phyloP scores from a whole-genome alignment of 2,797 vertebrate species.

The Anableps anableps region DNA sequence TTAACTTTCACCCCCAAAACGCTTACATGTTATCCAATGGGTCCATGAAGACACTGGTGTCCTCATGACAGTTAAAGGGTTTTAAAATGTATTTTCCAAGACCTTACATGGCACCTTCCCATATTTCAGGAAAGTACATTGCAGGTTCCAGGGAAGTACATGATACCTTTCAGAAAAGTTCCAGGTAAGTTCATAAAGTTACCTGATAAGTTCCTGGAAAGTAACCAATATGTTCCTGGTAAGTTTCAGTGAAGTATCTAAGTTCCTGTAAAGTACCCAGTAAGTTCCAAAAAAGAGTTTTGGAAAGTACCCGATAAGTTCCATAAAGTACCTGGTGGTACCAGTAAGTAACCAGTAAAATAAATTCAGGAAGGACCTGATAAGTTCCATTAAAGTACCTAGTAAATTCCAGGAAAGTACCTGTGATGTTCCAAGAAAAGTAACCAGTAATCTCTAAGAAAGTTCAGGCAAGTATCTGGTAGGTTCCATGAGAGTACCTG shows the following conservation, averaged over 20 bases:
- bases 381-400: background rate
- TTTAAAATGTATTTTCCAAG: background rate
- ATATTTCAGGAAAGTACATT: background rate
- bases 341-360: background rate
- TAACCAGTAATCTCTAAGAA: too few relatives aligned
- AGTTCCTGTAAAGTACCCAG: background rate
- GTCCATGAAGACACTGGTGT: too few relatives aligned
- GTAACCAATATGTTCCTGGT: background rate
- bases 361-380: background rate
- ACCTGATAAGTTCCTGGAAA: background rate
- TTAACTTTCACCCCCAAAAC: too few relatives aligned
- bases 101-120: background rate
- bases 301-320: background rate
- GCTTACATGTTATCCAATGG: too few relatives aligned
- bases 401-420: background rate
- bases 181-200: background rate
- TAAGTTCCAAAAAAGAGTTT: background rate
- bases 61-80: too few relatives aligned
- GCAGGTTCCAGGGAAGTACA: background rate
- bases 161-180: rapidly evolving
- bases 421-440: background rate
- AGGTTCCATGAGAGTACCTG: background rate
- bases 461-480: background rate
- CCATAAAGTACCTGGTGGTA: background rate
- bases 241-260: background rate